Evolutionary conservation across 2,888 invertebrate genomes (phyloP).

Genomic region (Microchrysa polita): DNA sequence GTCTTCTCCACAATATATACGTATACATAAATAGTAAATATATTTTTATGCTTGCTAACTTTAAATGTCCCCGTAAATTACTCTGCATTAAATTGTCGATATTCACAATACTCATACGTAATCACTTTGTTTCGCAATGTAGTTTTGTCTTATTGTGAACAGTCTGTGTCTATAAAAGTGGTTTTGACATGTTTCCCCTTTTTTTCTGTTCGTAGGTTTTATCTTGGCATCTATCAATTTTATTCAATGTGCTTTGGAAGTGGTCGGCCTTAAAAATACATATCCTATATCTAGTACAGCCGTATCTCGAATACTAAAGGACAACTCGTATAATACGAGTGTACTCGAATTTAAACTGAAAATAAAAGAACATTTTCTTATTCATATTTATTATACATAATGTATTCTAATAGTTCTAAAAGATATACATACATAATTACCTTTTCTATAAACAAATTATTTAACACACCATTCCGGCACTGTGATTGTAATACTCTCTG

Average conservation of each 20-base stretch:
- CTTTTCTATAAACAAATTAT: not conserved
- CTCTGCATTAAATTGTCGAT: not conserved
- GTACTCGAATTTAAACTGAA: not conserved
- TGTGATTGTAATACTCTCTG: constrained; percentile 13
- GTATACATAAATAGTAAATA: too few relatives aligned
- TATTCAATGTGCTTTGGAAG: constrained; percentile 30
- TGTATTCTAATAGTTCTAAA: not conserved
- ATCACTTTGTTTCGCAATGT: too few relatives aligned
- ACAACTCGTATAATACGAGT: not conserved
- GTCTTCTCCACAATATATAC: too few relatives aligned
- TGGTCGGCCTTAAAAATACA: constrained; percentile 21
- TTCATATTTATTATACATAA: not conserved
- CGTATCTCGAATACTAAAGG: not conserved
- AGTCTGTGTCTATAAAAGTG: not conserved
- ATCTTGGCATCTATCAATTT: constrained; percentile 24
- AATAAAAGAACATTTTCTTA: not conserved
- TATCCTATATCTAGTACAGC: too few relatives aligned
- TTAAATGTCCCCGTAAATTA: constrained; percentile 5
- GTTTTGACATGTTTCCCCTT: constrained; percentile 10
- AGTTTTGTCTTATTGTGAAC: too few relatives aligned
- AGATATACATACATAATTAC: not conserved
- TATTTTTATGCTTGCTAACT: constrained; percentile 19
- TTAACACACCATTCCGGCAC: not conserved
- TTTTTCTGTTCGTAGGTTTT: constrained; percentile 24
- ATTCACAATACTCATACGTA: not conserved